phyloP scores from a whole-genome alignment of 2,113 vertebrate genomes.

The Cephalophus harveyi region DNA sequence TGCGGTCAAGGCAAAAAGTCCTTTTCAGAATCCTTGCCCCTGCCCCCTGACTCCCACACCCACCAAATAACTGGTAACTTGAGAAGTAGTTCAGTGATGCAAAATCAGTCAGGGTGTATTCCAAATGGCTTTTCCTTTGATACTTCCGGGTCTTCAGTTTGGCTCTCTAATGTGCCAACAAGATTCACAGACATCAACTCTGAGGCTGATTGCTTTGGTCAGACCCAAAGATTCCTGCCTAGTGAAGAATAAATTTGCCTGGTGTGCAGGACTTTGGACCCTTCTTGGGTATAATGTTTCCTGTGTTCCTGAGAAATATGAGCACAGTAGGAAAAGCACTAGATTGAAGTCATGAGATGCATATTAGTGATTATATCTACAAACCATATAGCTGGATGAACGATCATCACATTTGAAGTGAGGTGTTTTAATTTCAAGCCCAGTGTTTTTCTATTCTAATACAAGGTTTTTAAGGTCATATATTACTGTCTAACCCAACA shows the following conservation, averaged over 20 bases:
- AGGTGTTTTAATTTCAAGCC: background rate
- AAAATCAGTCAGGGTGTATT: background rate
- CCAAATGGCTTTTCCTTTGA: background rate
- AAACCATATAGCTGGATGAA: background rate
- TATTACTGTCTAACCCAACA: background rate
- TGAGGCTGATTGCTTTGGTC: background rate
- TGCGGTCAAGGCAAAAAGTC: background rate
- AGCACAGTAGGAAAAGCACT: background rate
- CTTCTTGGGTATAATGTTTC: too few relatives aligned
- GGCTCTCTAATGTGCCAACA: background rate
- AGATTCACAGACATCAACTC: background rate
- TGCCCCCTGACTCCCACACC: rapidly evolving
- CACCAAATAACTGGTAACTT: background rate
- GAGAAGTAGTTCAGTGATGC: background rate
- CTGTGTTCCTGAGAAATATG: background rate
- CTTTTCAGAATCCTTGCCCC: background rate
- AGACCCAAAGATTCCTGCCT: background rate
- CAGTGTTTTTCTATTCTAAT: background rate
- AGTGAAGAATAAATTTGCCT: background rate
- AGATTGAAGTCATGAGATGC: background rate
- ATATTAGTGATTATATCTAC: background rate
- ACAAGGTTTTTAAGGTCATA: background rate
- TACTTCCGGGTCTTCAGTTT: background rate
- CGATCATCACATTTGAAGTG: background rate
- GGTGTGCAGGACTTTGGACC: background rate